These are phyloP conservation scores for Myiotriccus ornatus DNA, from an alignment of 2,797 vertebrate genomes.

Conservation along the genomic window DNA sequence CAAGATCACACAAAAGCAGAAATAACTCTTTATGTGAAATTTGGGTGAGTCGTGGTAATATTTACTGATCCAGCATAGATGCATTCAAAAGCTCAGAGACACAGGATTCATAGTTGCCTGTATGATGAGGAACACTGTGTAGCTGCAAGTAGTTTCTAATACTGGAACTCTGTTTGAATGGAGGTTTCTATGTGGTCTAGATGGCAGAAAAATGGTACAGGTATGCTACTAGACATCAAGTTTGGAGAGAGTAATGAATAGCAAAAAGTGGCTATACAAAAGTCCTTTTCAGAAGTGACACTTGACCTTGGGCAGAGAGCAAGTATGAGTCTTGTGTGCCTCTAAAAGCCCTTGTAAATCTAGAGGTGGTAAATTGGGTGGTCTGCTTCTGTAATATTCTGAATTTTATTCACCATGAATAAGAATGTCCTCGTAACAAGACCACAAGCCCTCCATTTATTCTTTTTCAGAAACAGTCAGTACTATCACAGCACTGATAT, in stretches of 20 bases:
- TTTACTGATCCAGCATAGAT: neutral
- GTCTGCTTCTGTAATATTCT: neutral
- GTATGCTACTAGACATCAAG: neutral
- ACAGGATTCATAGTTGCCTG: neutral
- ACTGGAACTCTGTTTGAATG: neutral
- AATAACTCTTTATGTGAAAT: neutral
- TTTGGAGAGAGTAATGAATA: neutral
- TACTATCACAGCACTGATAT: neutral
- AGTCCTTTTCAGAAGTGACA: neutral
- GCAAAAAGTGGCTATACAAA: neutral
- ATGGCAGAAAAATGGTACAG: neutral
- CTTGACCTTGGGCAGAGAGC: neutral
- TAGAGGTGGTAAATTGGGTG: neutral
- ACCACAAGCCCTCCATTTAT: neutral
- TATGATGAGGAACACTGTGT: neutral
- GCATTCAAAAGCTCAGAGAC: neutral
- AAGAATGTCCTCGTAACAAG: neutral
- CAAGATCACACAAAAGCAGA: neutral
- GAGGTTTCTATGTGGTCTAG: neutral
- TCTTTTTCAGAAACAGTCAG: neutral
- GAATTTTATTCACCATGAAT: neutral
- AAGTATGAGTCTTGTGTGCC: neutral
- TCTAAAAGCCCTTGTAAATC: neutral
- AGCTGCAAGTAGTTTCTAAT: neutral
- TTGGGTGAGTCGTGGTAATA: neutral